These are phyloP conservation scores for Melanerpes aurifrons DNA, from an alignment of 2,113 vertebrate species.

Conservation along the genomic window DNA sequence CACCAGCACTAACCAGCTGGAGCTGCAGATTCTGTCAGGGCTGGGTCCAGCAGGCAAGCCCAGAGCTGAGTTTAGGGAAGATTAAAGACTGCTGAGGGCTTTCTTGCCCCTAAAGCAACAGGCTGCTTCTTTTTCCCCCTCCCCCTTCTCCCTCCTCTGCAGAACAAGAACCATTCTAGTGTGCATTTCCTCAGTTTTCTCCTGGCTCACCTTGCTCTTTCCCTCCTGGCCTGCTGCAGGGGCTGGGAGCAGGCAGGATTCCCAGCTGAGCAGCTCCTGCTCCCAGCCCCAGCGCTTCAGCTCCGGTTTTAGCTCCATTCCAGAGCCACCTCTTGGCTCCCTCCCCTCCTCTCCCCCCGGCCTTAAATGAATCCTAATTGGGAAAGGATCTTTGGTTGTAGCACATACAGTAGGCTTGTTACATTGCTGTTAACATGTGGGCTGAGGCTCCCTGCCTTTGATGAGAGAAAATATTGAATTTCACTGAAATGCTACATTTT, in stretches of 20 bases:
- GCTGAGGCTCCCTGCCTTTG: conserved; percentile 53
- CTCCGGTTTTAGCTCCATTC: conserved; percentile 51
- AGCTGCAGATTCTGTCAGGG: background rate
- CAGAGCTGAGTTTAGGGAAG: background rate
- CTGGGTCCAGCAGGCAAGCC: conserved; percentile 20
- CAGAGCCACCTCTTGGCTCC: conserved; percentile 61
- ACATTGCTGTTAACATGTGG: conserved; percentile 67
- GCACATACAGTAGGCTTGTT: conserved; percentile 51
- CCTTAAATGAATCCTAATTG: conserved; percentile 41
- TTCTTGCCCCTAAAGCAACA: background rate
- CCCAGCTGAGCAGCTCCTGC: background rate
- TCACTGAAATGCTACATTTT: conserved; percentile 64
- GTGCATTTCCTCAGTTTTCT: background rate
- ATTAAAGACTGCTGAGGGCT: background rate
- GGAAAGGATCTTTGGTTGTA: conserved; percentile 45
- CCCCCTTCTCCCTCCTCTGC: background rate
- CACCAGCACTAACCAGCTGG: background rate
- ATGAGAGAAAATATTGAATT: conserved; percentile 73
- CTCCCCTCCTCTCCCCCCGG: background rate
- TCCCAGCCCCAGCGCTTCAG: background rate
- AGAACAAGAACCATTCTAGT: background rate
- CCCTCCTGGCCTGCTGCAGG: background rate
- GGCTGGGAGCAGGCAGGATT: background rate
- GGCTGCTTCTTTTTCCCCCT: background rate
- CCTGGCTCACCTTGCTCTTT: background rate